Base-by-base conservation (phyloP, 1,140 invertebrate species). In the Acyrthosiphon pisum region DNA sequence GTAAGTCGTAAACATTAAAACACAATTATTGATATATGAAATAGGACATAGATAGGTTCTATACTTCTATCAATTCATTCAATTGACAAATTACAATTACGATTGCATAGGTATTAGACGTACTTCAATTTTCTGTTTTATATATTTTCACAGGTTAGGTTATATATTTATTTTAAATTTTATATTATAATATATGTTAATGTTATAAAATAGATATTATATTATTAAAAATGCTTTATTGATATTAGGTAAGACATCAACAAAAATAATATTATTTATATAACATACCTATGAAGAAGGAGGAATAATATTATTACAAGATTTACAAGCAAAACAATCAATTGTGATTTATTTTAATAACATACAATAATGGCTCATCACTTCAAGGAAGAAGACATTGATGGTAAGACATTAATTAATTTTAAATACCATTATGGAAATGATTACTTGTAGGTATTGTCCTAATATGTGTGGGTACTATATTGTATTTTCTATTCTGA, bases 341-440 rank as follows among this genome's bases (percentile, higher is more conserved):
- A 23, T 76, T 76, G 11, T 76, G 1, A 6, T 76, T 76, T n/a
- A 6, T n/a, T 76, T 60, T 60, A 9, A 30, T 35, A n/a, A 23
- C 30, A 0, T n/a, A 14, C 60, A 6, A 68, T 68, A 60, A 93
- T 93, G 97, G 97, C 97, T 60, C 96, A 97, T 92, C 97, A 98
- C 95, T 98, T 98, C 94, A 97, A 97, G 94, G 97, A 98, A 96
- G 97, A 98, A 95, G 97, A 98, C 94, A 98, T 98, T 93, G 97
- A 98, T 95, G 97, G 97, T 97, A 96, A 95, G 95, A 95, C 83
- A 90, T 93, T 44, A 35, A 23, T 93, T 44, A 23, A 56, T 89
- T 56, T 9, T 26, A n/a, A 46, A 86, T 18, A 41, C 7, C 26
- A 9, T 46, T 46, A 84, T 11, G 22, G 2, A 86, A 30, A 46